A percentile compares a stretch with the other conserved stretches of the same genome.
Evolutionary conservation across 2,888 invertebrate species (phyloP).

Genomic region (Pandemis cinnamomeana): DNA sequence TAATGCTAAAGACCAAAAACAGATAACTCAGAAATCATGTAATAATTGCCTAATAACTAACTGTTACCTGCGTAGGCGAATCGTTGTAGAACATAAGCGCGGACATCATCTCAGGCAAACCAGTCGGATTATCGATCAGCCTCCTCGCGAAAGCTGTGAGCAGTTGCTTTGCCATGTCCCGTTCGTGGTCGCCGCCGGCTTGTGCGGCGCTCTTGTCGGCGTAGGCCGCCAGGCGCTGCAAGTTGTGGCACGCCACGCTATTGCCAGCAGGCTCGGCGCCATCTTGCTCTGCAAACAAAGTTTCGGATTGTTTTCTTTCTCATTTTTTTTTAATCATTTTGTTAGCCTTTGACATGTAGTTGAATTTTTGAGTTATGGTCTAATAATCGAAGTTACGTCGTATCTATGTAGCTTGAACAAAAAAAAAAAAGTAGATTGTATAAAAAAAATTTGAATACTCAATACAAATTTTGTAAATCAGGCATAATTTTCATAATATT

Average conservation of each 20-base stretch:
- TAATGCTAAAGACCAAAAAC: too few species aligned
- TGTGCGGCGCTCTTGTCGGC: conserved; percentile 81
- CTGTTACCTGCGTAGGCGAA: conserved; percentile 89
- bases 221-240: conserved; percentile 89
- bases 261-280: conserved; percentile 98
- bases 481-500: too few species aligned
- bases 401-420: too few species aligned
- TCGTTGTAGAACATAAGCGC: conserved; percentile 88
- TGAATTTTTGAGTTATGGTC: too few species aligned
- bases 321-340: too few species aligned
- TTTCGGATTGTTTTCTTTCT: too few species aligned
- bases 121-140: conserved; percentile 86
- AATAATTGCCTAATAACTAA: too few species aligned
- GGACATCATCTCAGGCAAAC: conserved; percentile 91
- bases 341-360: background rate
- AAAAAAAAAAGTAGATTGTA: too few species aligned
- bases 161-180: conserved; percentile 85
- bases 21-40: too few species aligned
- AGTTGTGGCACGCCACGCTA: conserved; percentile 93
- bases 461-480: too few species aligned
- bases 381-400: too few species aligned
- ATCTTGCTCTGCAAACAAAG: conserved; percentile 89
- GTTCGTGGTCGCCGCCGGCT: conserved; percentile 68
- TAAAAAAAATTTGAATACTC: too few species aligned
- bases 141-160: conserved; percentile 86